Evolutionary conservation across 1,140 invertebrate species (phyloP), one percentile per base, ranked within the genome.

Genomic region (Vanessa atalanta): DNA sequence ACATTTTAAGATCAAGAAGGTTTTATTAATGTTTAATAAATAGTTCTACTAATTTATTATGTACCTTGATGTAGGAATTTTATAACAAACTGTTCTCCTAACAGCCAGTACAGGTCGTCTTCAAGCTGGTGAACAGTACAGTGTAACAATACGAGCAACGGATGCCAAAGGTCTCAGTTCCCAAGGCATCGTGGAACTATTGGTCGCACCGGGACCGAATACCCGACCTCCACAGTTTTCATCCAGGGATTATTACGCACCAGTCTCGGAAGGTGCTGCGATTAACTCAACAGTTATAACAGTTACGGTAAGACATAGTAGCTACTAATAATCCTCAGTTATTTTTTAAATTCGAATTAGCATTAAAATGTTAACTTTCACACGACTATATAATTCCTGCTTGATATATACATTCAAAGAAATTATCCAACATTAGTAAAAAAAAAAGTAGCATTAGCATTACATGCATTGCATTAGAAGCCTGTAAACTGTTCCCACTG

Each of bases 71-170:
- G 0, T 43, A 7, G 6, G 3, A 43, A 43, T 12, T n/a, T 26
- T 31, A 31, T 51, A 20, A 23, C 11, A 15, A 12, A 8, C 5
- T 57, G 1, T 57, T 23, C 20, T 61, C 23, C 26, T 37, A 8
- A 43, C 81, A 83, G 95, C 96, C 64, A 95, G 95, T n/a, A 94
- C 94, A 14, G 96, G 96, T 7, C 96, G 96, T 75, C 85, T 98
- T 0, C 95, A 96, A 82, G 96, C 97, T 0, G 97, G 97, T 0
- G 97, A 98, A 83, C 96, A 97, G 79, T 98, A 97, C 88, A 97
- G 96, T 83, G 95, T 98, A 13, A 98, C 97, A 1, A 95, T 98
- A 0, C 95, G 97, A 87, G 97, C 97, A 4, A 95, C 94, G 15
- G 96, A 96, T 83, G 94, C 94, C 8, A 95, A 95, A 31, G 95